phyloP scores from a whole-genome alignment of 2,888 invertebrate genomes.

The Incurvaria masculella region DNA sequence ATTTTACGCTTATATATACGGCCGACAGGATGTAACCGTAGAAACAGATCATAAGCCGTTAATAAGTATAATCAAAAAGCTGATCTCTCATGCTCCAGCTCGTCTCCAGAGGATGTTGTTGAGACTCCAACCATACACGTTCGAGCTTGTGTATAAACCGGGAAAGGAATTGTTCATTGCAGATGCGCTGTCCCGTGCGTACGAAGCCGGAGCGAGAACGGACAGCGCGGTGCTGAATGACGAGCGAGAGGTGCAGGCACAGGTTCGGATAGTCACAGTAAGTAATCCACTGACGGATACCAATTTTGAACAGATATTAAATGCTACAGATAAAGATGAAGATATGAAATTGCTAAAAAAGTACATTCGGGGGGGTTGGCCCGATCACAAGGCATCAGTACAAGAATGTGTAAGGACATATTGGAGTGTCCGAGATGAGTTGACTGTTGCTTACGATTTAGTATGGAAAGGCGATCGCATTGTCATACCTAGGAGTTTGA shows the following conservation, averaged over 20 bases:
- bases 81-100: slow-evolving; percentile 10
- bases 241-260: slow-evolving; percentile 4
- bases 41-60: slow-evolving; percentile 9
- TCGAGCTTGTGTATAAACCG: slow-evolving; percentile 16
- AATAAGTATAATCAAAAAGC: slow-evolving; percentile 14
- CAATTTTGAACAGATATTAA: slow-evolving; percentile 4
- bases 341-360: slow-evolving; percentile 4
- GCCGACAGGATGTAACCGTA: slow-evolving; percentile 7
- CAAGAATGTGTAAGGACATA: not conserved
- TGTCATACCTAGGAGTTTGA: slow-evolving; percentile 9
- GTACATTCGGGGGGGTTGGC: slow-evolving; percentile 6
- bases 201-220: slow-evolving; percentile 1
- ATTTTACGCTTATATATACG: slow-evolving; percentile 14
- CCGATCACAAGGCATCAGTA: not conserved
- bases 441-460: slow-evolving; percentile 1
- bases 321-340: slow-evolving; percentile 1
- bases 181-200: slow-evolving; percentile 15
- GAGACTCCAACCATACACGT: slow-evolving; percentile 15
- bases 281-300: slow-evolving; percentile 6
- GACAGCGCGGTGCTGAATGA: slow-evolving; percentile 4
- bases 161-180: slow-evolving; percentile 17
- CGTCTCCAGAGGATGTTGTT: slow-evolving; percentile 17
- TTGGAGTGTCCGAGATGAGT: slow-evolving; percentile 2
- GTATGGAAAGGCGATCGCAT: slow-evolving; percentile 5
- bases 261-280: slow-evolving; percentile 4